These are phyloP conservation scores for Gobio gobio DNA, from an alignment of 2,113 vertebrate genomes.

Conservation along the genomic window DNA sequence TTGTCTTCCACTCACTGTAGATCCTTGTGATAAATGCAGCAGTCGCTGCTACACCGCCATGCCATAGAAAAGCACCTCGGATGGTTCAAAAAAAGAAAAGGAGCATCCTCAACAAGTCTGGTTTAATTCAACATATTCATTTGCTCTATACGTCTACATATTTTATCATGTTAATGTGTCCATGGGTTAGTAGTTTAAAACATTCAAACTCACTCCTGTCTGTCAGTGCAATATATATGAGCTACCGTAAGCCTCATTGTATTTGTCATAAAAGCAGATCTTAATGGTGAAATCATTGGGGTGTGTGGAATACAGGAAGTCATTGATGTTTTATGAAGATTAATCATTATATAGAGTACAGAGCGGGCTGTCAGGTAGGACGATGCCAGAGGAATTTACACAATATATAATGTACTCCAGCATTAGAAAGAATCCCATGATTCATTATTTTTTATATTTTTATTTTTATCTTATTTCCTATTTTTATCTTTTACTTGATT, in stretches of 20 bases:
- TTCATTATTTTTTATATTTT: too few species aligned
- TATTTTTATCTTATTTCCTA: too few species aligned
- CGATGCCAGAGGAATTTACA: not conserved
- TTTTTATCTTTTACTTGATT: too few species aligned
- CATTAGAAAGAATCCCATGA: conserved; percentile 19
- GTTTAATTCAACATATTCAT: conserved; percentile 5
- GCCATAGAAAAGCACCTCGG: not conserved
- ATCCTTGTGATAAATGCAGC: conserved; percentile 72
- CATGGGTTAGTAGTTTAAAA: conserved; percentile 5
- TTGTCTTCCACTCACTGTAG: conserved; percentile 70
- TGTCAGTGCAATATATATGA: not conserved
- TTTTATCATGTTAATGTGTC: conserved; percentile 29
- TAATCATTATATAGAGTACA: conserved; percentile 19
- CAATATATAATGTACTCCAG: conserved; percentile 8
- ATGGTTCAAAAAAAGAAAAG: conserved; percentile 7
- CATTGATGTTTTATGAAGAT: conserved; percentile 42
- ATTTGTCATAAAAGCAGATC: conserved; percentile 66
- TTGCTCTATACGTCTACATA: not conserved
- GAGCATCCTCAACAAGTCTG: conserved; percentile 16
- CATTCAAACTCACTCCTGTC: conserved; percentile 33
- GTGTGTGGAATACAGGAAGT: conserved; percentile 41
- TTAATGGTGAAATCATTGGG: conserved; percentile 28
- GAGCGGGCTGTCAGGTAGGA: conserved; percentile 17
- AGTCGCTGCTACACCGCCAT: conserved; percentile 34
- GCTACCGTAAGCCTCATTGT: not conserved